Evolutionary conservation across 2,113 vertebrate species (phyloP).

Genomic region (Urocolius indicus): DNA sequence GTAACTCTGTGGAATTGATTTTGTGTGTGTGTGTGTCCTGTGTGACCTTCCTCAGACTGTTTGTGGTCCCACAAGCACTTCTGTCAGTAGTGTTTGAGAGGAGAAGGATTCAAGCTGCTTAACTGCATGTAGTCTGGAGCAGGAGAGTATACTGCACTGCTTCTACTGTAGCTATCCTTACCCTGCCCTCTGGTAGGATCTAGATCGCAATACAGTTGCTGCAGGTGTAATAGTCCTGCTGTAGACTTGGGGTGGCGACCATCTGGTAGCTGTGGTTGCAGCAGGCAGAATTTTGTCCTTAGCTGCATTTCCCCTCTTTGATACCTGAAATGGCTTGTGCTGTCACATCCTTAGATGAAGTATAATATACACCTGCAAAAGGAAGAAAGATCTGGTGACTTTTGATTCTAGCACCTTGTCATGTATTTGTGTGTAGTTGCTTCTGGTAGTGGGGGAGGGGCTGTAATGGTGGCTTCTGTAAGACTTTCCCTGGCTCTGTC

Average conservation of each 20-base stretch:
- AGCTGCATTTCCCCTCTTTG: background rate
- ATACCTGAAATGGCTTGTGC: background rate
- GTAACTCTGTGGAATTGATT: background rate
- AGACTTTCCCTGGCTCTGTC: too few species aligned
- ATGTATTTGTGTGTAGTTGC: too few species aligned
- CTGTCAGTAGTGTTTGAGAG: background rate
- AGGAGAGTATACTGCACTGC: background rate
- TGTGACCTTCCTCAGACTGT: background rate
- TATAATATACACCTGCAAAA: background rate
- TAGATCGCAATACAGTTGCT: background rate
- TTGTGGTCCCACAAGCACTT: background rate
- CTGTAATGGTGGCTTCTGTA: too few species aligned
- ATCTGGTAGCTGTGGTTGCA: background rate
- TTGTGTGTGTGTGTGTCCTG: background rate
- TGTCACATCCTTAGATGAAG: background rate
- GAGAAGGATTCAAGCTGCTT: background rate
- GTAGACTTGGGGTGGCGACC: background rate
- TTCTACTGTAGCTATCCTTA: background rate
- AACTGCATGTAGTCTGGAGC: background rate
- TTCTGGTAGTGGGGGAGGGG: too few species aligned
- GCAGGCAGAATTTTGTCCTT: background rate
- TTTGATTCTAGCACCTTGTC: background rate
- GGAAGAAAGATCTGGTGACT: fast-evolving
- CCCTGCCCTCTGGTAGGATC: background rate
- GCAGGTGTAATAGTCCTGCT: background rate